phyloP scores from a whole-genome alignment of 1,140 invertebrate genomes.

The Pseudomyrmex cubaensis region DNA sequence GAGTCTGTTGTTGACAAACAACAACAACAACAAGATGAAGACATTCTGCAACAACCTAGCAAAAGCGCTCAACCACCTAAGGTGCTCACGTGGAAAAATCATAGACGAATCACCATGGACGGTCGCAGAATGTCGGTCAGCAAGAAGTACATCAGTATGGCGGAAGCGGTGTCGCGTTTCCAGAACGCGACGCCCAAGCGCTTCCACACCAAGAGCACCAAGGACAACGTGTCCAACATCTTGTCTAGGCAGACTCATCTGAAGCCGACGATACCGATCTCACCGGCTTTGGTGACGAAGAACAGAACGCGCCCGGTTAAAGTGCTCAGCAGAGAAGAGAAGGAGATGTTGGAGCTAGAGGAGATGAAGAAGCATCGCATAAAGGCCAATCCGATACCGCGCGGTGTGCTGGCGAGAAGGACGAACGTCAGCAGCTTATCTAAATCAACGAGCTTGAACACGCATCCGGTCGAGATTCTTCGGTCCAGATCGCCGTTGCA shows the following conservation, averaged over 20 bases:
- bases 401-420: constrained; percentile 58
- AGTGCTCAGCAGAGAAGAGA: constrained; percentile 77
- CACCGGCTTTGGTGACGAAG: constrained; percentile 82
- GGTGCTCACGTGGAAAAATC: constrained; percentile 66
- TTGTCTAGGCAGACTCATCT: constrained; percentile 67
- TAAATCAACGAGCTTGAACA: constrained; percentile 69
- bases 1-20: background rate
- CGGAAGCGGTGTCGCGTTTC: constrained; percentile 83
- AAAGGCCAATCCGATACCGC: constrained; percentile 78
- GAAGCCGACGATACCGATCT: constrained; percentile 80
- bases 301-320: constrained; percentile 72
- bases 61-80: background rate
- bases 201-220: constrained; percentile 76
- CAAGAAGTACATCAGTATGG: constrained; percentile 82
- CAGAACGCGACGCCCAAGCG: constrained; percentile 83
- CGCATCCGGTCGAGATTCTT: constrained; percentile 10
- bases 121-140: constrained; percentile 38
- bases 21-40: background rate
- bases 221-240: constrained; percentile 62
- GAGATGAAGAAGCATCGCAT: constrained; percentile 79
- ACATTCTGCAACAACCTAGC: constrained; percentile 36
- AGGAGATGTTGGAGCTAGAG: constrained; percentile 78
- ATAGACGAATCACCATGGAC: constrained; percentile 58
- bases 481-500: too few relatives aligned
- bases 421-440: constrained; percentile 64